phyloP scores from a whole-genome alignment of 2,797 vertebrate species.

The Rhynchotus rufescens region DNA sequence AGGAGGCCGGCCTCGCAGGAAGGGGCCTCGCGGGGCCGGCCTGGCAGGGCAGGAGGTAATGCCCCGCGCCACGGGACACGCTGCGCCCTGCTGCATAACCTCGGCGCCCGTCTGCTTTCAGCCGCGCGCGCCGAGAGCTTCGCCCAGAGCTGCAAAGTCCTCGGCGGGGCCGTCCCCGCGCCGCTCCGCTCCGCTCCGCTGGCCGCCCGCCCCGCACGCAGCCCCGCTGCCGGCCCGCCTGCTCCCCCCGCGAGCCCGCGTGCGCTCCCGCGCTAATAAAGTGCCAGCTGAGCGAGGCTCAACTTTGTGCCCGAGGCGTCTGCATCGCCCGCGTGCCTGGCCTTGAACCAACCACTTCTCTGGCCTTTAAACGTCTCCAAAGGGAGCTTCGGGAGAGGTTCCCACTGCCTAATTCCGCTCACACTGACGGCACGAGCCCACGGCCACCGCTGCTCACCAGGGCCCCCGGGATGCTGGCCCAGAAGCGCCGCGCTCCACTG shows the following conservation, averaged over 20 bases:
- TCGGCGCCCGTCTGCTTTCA: not conserved
- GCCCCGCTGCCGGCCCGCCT: not conserved
- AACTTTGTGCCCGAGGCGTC: not conserved
- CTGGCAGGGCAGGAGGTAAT: not conserved
- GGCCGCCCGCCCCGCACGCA: not conserved
- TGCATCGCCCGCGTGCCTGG: slow-evolving; percentile 9
- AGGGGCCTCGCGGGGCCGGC: rapidly evolving
- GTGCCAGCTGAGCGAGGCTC: slow-evolving; percentile 10
- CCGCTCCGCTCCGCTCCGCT: slow-evolving; percentile 1
- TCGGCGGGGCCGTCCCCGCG: slow-evolving; percentile 14
- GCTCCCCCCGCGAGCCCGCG: slow-evolving; percentile 17
- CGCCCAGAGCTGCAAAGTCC: not conserved
- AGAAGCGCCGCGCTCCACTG: no score
- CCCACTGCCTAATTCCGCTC: not conserved
- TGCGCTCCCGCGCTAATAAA: slow-evolving; percentile 61
- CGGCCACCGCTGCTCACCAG: rapidly evolving
- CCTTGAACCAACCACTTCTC: not conserved
- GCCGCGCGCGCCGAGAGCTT: not conserved
- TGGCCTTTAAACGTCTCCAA: not conserved
- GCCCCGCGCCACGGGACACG: rapidly evolving
- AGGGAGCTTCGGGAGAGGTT: not conserved
- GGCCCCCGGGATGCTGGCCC: no score
- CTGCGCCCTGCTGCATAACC: not conserved
- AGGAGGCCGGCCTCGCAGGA: not conserved
- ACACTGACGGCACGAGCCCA: not conserved